Evolutionary conservation across 2,797 vertebrate genomes (phyloP).

Genomic region (Callimico goeldii): DNA sequence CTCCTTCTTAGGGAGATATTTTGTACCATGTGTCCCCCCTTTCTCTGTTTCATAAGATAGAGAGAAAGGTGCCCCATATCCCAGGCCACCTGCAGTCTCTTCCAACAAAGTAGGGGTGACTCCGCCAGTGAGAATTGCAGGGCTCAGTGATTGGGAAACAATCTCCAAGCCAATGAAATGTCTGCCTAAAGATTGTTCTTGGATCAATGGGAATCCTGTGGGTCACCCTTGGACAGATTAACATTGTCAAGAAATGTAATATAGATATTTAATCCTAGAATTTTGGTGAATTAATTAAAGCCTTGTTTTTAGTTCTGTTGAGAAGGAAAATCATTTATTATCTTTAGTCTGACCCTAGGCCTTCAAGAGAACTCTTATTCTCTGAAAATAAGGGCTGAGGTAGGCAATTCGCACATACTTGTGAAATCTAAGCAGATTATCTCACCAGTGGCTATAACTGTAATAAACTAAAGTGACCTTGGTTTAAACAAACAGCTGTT

Average conservation of each 20-base stretch:
- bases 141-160: slow-evolving; percentile 67
- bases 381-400: slow-evolving; percentile 74
- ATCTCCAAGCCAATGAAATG: slow-evolving; percentile 74
- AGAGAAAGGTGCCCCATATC: neutral
- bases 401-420: slow-evolving; percentile 75
- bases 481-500: slow-evolving; percentile 75
- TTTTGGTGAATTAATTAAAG: slow-evolving; percentile 72
- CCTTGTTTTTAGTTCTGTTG: slow-evolving; percentile 78
- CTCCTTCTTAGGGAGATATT: slow-evolving; percentile 40
- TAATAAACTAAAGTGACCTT: slow-evolving; percentile 74
- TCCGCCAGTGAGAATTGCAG: slow-evolving; percentile 32
- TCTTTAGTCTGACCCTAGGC: slow-evolving; percentile 68
- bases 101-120: slow-evolving; percentile 51
- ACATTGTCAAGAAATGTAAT: slow-evolving; percentile 76
- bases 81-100: slow-evolving; percentile 39
- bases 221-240: slow-evolving; percentile 70
- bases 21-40: neutral
- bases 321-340: slow-evolving; percentile 74
- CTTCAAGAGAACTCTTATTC: slow-evolving; percentile 72
- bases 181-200: slow-evolving; percentile 78
- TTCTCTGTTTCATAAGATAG: neutral
- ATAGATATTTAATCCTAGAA: slow-evolving; percentile 73
- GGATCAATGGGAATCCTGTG: slow-evolving; percentile 69
- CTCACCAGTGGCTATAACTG: slow-evolving; percentile 72
- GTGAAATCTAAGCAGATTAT: slow-evolving; percentile 77